Percentiles rank a stretch among this genome's conserved stretches.
phyloP scores from a whole-genome alignment of 2,797 vertebrate species.

The Coracias cyanogaster region DNA sequence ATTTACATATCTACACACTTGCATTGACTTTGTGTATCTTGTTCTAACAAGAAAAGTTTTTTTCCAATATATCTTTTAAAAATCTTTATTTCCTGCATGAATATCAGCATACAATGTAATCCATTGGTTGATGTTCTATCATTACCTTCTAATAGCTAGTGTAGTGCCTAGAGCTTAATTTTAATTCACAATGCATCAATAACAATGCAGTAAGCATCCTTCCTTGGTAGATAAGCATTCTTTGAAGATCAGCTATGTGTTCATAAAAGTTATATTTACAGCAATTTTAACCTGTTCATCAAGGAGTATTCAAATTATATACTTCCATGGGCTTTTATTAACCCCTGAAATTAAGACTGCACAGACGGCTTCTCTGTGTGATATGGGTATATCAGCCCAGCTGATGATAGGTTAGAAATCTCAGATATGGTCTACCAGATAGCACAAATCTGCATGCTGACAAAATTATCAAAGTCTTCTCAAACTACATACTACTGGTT shows the following conservation, averaged over 20 bases:
- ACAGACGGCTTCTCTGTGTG: accelerated
- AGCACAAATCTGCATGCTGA: neutral
- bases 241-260: neutral
- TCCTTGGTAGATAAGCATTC: neutral
- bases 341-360: neutral
- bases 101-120: neutral
- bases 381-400: neutral
- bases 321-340: neutral
- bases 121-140: neutral
- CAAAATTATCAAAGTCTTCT: neutral
- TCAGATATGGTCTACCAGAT: neutral
- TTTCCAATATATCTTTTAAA: neutral
- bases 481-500: neutral
- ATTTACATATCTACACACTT: neutral
- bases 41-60: neutral
- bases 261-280: neutral
- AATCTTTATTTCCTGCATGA: neutral
- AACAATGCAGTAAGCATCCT: neutral
- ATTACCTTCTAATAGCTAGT: neutral
- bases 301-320: neutral
- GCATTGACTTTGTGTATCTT: neutral
- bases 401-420: neutral
- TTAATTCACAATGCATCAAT: neutral
- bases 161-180: neutral
- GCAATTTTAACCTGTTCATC: neutral